These are phyloP conservation scores for human (Homo sapiens) DNA, from an alignment of 2,113 vertebrate species.

Conservation along the genomic window DNA sequence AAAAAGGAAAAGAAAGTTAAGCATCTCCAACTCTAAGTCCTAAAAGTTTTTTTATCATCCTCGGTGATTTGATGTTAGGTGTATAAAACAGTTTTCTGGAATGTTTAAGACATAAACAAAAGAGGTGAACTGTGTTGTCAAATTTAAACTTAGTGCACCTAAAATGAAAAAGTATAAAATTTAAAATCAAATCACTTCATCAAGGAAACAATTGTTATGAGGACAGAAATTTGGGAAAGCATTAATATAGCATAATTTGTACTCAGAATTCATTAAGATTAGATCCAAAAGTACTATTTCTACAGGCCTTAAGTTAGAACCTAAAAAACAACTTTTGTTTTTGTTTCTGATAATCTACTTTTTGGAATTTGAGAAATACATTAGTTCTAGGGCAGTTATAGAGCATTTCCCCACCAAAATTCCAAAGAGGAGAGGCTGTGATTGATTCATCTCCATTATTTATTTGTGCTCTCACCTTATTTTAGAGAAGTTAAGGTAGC, in stretches of 20 bases:
- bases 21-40: background rate
- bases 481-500: conserved; percentile 18
- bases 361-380: conserved; percentile 11
- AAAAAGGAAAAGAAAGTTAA: background rate
- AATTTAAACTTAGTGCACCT: conserved; percentile 32
- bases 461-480: conserved; percentile 26
- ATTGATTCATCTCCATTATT: background rate
- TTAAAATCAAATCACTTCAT: conserved; percentile 29
- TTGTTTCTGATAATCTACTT: background rate
- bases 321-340: conserved; percentile 5
- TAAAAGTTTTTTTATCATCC: background rate
- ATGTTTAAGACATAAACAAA: background rate
- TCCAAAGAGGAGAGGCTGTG: background rate
- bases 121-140: background rate
- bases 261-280: conserved; percentile 3
- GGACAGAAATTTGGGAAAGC: background rate
- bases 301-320: background rate
- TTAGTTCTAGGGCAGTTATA: background rate
- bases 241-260: background rate
- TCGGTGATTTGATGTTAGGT: background rate
- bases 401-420: background rate
- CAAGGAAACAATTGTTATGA: background rate
- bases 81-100: conserved; percentile 4
- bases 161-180: conserved; percentile 28
- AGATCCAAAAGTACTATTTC: conserved; percentile 7